Percentiles rank a stretch among this genome's conserved stretches.
Evolutionary conservation across 92 coral and sea anemone species (phyloP).

Genomic region (Metridium senile): DNA sequence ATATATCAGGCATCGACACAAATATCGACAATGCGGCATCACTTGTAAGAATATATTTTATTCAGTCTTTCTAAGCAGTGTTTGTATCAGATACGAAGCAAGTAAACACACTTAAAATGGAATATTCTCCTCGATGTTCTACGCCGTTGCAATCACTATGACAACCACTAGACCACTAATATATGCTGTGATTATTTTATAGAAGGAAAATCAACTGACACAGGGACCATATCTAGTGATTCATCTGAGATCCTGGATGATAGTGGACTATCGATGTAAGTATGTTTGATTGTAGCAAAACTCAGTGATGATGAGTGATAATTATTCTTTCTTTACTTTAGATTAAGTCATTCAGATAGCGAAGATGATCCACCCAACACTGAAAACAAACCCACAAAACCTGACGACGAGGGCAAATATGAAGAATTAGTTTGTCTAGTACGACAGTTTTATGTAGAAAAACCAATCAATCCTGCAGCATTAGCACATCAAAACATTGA

Average conservation of each 20-base stretch:
- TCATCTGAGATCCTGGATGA: background rate
- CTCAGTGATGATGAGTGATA: background rate
- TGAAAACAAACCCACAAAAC: slow-evolving; percentile 1
- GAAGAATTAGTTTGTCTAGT: slow-evolving; percentile 85
- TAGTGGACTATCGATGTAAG: slow-evolving; percentile 8
- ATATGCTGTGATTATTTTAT: background rate
- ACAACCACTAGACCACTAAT: background rate
- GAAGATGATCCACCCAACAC: background rate
- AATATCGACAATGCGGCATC: no score
- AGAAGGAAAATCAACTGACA: background rate
- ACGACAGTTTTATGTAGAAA: slow-evolving; percentile 83
- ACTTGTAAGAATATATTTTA: no score
- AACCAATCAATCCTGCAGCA: slow-evolving; percentile 81
- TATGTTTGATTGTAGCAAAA: background rate
- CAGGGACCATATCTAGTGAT: background rate
- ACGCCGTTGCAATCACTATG: background rate
- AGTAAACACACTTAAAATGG: background rate
- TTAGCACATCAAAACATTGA: slow-evolving; percentile 82
- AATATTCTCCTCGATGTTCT: background rate
- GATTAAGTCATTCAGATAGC: slow-evolving; percentile 12
- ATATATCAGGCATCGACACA: no score
- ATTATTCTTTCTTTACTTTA: background rate
- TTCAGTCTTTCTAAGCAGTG: no score
- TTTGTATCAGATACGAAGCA: no score
- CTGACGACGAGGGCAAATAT: slow-evolving; percentile 56